These are phyloP conservation scores for Oreohelix idahoensis DNA, from an alignment of 1,140 invertebrate genomes.

Conservation along the genomic window DNA sequence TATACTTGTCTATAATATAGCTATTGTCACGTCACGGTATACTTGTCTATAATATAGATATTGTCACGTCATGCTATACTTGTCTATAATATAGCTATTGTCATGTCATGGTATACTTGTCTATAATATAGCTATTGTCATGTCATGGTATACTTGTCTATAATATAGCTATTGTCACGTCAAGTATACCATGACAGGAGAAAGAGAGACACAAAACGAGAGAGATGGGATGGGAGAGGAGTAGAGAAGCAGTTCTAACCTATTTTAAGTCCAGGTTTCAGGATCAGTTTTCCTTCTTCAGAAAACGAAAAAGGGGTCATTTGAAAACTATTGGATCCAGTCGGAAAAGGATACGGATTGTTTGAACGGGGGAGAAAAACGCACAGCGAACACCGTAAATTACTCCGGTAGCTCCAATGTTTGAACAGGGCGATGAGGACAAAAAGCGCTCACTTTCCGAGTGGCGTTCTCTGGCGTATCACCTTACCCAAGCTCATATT, in stretches of 20 bases:
- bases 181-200: no score
- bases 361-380: not conserved
- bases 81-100: no score
- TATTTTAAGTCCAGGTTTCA: not conserved
- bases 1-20: no score
- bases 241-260: not conserved
- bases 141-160: no score
- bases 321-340: not conserved
- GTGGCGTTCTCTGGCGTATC: conserved; percentile 9
- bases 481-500: conserved; percentile 36
- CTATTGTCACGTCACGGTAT: no score
- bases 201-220: not conserved
- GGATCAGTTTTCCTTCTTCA: not conserved
- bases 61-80: no score
- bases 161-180: no score
- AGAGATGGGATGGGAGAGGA: not conserved
- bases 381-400: conserved; percentile 6
- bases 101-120: no score
- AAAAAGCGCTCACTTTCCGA: conserved; percentile 26
- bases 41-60: no score
- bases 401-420: not conserved
- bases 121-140: no score
- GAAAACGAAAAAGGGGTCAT: not conserved
- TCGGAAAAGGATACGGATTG: conserved; percentile 6
- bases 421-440: not conserved